phyloP scores from a whole-genome alignment of 1,140 invertebrate species.

The Euwallacea similis region DNA sequence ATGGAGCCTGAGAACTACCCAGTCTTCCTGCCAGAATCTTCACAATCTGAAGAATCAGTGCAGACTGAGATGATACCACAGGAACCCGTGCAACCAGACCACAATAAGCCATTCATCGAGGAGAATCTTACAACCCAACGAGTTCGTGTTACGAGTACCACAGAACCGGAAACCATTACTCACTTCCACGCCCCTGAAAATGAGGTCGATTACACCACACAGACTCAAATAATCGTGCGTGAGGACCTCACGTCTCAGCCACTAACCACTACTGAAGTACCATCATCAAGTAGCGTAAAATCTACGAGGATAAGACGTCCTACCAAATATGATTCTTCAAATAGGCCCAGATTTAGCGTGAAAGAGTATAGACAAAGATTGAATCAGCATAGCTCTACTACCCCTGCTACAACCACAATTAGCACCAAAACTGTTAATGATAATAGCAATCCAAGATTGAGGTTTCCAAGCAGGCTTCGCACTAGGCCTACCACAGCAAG shows the following conservation, averaged over 20 bases:
- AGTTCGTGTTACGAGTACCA: constrained; percentile 5
- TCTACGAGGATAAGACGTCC: constrained; percentile 49
- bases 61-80: constrained; percentile 5
- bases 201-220: constrained; percentile 45
- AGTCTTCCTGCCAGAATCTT: constrained; percentile 10
- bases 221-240: background rate
- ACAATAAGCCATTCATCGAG: constrained; percentile 29
- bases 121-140: constrained; percentile 17
- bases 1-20: constrained; percentile 17
- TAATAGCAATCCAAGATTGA: constrained; percentile 49
- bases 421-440: constrained; percentile 46
- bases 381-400: constrained; percentile 57
- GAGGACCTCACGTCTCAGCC: background rate
- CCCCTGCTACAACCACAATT: constrained; percentile 54
- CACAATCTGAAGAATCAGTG: constrained; percentile 6
- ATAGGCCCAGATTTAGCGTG: constrained; percentile 61
- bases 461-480: constrained; percentile 49
- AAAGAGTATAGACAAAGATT: constrained; percentile 60
- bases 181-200: constrained; percentile 42
- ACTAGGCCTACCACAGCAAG: constrained; percentile 34
- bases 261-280: constrained; percentile 44
- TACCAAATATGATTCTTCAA: constrained; percentile 48
- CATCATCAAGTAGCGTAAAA: constrained; percentile 51
- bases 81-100: constrained; percentile 1
- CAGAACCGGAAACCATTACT: constrained; percentile 9